Evolutionary conservation across 2,888 invertebrate species (phyloP), one percentile per base, ranked within the genome.

Genomic region (Shargacucullia verbasci): DNA sequence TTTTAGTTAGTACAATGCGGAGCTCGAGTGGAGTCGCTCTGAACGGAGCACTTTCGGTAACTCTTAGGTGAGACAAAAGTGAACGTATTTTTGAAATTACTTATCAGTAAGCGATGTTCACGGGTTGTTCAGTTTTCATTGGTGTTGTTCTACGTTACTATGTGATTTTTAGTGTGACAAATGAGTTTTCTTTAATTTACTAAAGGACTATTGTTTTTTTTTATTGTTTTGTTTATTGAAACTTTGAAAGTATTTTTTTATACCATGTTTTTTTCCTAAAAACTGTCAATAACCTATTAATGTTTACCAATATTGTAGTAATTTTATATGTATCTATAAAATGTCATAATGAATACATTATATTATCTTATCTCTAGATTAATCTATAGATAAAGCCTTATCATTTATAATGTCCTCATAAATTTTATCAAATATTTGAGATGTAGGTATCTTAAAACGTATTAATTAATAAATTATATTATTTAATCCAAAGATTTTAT

Each of bases 1-100:
- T 74, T 78, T 91, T 91, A 93, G 93, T 93, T 85, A 72, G 63
- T 77, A 91, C 81, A 86, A 92, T 92, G 92, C 82, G 78, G 88
- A 86, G 90, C 91, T 85, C 85, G 89, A 84, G 92, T 81, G 63
- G 84, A 88, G 92, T 91, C 92, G 92, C 85, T 79, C 82, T 83
- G 80, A 73, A 69, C 78, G 78, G 78, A 73, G 87, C 82, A 78
- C 80, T 88, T 77, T 79, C 92, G 78, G 84, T 84, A 69, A 81
- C 84, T 80, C 79, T 91, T 74, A 91, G 92, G 93, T 92, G 76
- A 88, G 62, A 48, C 13, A 43, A 9, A 55, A 60, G 45, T 57
- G 52, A 39, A 15, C 31, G 8, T 44, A 10, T 31, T 31, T 12
- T 33, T 31, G 11, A 25, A 14, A 43, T 9, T 29, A 8, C 1